These are phyloP conservation scores for Chanos chanos DNA, from an alignment of 2,797 vertebrate genomes.

Conservation along the genomic window DNA sequence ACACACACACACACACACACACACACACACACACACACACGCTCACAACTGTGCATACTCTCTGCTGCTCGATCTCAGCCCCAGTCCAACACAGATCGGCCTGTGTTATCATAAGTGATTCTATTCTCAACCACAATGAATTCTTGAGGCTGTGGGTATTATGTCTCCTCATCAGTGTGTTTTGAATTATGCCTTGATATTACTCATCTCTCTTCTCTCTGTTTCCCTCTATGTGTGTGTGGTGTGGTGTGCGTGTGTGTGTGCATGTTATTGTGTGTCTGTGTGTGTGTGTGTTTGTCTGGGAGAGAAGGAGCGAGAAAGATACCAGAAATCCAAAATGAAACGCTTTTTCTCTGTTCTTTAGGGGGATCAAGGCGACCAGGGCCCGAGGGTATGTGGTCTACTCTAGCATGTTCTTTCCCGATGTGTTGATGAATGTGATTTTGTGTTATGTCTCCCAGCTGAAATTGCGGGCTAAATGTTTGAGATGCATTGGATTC, in stretches of 20 bases:
- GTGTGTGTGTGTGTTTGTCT: too few species aligned
- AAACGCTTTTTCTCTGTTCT: constrained; percentile 29
- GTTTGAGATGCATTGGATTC: constrained; percentile 68
- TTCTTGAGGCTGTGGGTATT: constrained; percentile 60
- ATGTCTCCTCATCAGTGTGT: constrained; percentile 61
- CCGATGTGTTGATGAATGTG: constrained; percentile 59
- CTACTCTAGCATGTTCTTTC: constrained; percentile 44
- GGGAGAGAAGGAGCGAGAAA: background rate
- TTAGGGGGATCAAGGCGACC: constrained; percentile 99
- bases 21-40: constrained; percentile 10
- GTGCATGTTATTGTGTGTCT: constrained; percentile 43
- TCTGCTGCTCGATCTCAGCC: constrained; percentile 10
- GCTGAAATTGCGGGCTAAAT: constrained; percentile 58
- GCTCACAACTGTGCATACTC: constrained; percentile 36
- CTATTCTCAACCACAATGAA: constrained; percentile 58
- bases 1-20: background rate
- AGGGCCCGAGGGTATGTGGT: constrained; percentile 95
- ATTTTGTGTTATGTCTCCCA: constrained; percentile 46
- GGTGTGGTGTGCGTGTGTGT: too few species aligned
- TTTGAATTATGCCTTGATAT: constrained; percentile 53
- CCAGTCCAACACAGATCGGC: constrained; percentile 56
- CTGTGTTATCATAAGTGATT: constrained; percentile 71
- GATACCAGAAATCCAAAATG: too few species aligned
- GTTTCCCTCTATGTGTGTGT: constrained; percentile 27
- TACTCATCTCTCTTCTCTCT: constrained; percentile 19